Conservation (phyloP, 2,113 vertebrate genomes). For the Pterocles orientalis region DNA sequence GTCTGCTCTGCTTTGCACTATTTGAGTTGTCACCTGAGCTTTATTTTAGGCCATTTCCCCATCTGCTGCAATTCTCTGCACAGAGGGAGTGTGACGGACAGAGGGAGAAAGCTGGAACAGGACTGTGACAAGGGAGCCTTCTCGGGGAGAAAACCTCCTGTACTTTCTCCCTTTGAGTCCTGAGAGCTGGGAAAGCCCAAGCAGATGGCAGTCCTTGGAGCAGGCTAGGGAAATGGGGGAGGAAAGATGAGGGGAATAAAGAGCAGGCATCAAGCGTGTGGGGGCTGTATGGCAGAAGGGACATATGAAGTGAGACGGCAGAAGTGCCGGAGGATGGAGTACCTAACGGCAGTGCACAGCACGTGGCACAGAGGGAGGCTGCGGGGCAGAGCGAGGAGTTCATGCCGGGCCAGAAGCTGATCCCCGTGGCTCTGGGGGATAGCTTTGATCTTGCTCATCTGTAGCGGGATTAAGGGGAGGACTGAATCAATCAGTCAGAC, state of each 20-base stretch:
- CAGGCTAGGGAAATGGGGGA: background rate
- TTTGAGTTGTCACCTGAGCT: background rate
- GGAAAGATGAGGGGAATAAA: background rate
- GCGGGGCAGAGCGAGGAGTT: background rate
- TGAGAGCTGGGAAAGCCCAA: background rate
- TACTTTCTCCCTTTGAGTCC: background rate
- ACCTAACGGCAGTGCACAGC: background rate
- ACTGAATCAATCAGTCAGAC: background rate
- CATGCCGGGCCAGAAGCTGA: background rate
- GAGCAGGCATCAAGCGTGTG: background rate
- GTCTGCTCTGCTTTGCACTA: background rate
- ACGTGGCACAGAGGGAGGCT: accelerated
- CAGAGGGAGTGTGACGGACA: background rate
- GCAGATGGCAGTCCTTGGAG: background rate
- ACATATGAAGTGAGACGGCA: background rate
- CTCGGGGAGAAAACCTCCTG: background rate
- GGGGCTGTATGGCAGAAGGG: accelerated
- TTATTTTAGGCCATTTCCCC: background rate
- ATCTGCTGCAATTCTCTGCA: background rate
- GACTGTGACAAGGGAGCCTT: background rate
- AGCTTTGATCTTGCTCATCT: background rate
- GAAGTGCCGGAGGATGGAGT: background rate
- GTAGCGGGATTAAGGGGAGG: background rate
- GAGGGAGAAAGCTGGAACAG: background rate
- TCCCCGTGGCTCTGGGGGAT: background rate